These are phyloP conservation scores for Clarias platycephalus DNA, from an alignment of 2,797 vertebrate genomes.

Conservation along the genomic window DNA sequence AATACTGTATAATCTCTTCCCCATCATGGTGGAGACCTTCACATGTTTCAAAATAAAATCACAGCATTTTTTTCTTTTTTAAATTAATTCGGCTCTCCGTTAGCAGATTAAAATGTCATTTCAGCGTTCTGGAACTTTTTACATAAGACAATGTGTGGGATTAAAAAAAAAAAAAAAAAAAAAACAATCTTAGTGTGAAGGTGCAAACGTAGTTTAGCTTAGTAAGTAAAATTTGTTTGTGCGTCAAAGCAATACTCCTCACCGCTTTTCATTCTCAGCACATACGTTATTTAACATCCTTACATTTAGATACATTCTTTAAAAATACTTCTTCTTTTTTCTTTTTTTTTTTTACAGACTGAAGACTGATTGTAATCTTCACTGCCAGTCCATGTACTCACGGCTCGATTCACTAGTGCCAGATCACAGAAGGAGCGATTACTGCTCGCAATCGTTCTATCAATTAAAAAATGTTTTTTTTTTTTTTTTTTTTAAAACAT, in stretches of 20 bases:
- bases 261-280: neutral
- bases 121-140: neutral
- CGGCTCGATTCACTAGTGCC: neutral
- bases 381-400: neutral
- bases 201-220: conserved; percentile 44
- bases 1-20: conserved; percentile 41
- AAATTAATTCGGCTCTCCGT: neutral
- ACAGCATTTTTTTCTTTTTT: neutral
- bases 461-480: neutral
- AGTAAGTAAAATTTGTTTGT: neutral
- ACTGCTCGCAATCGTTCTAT: neutral
- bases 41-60: conserved; percentile 43
- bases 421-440: conserved; percentile 3
- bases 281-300: neutral
- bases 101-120: neutral
- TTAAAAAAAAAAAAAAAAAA: neutral
- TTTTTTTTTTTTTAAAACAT: neutral
- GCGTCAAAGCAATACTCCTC: neutral
- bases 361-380: neutral
- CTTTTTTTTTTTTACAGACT: neutral
- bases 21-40: conserved; percentile 39
- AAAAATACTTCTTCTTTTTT: neutral
- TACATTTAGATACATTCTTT: neutral
- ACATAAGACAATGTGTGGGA: neutral
- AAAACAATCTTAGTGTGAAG: conserved; percentile 21